phyloP scores from a whole-genome alignment of 2,113 vertebrate genomes.

The Lonchura striata region DNA sequence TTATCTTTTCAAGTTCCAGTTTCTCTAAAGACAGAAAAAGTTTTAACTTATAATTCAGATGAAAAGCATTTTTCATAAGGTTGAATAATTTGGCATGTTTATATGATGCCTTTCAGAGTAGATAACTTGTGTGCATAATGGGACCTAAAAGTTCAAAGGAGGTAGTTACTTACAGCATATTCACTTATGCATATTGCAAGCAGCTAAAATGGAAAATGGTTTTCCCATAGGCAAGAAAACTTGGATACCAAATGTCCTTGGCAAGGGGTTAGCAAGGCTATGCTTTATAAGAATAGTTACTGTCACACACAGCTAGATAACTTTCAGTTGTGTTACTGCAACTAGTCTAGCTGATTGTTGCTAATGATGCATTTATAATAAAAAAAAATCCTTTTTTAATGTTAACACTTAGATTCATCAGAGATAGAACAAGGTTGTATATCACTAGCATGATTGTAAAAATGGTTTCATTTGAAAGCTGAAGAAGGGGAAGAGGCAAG shows the following conservation, averaged over 20 bases:
- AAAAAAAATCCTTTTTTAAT: not conserved
- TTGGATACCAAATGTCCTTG: not conserved
- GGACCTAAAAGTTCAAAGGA: constrained; percentile 38
- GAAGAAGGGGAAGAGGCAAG: not conserved
- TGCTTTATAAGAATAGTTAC: not conserved
- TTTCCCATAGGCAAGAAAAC: not conserved
- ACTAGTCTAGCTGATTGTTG: not conserved
- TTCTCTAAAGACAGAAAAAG: constrained; percentile 51
- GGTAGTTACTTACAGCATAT: constrained; percentile 3
- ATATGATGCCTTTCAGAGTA: constrained; percentile 30
- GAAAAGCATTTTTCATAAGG: constrained; percentile 53
- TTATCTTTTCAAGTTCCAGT: constrained; percentile 60
- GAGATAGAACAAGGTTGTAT: not conserved
- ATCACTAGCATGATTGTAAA: not conserved
- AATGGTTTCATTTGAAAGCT: not conserved
- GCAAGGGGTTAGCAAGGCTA: not conserved
- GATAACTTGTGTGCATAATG: constrained; percentile 36
- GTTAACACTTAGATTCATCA: not conserved
- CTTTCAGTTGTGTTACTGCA: not conserved
- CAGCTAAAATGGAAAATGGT: constrained; percentile 15
- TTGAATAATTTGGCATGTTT: constrained; percentile 52
- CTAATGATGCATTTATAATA: not conserved
- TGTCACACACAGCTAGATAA: not conserved
- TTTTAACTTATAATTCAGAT: constrained; percentile 50
- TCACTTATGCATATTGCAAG: not conserved